Percentiles rank a stretch among this genome's conserved stretches.
These are phyloP conservation scores for Excalfactoria chinensis DNA, from an alignment of 2,113 vertebrate genomes.

Conservation along the genomic window DNA sequence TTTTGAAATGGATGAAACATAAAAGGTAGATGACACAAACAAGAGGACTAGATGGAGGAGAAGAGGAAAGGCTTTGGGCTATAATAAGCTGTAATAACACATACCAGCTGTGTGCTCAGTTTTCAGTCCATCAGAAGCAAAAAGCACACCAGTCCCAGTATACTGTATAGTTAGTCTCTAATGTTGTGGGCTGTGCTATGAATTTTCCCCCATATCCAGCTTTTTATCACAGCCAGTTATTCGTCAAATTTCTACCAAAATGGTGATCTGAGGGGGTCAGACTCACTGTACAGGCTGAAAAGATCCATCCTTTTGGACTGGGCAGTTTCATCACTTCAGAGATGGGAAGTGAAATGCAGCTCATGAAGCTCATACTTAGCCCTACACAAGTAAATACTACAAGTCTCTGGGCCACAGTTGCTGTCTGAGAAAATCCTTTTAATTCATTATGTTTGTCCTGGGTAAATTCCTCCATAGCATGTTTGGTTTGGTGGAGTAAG, in stretches of 20 bases:
- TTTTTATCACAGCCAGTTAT: neutral
- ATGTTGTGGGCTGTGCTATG: neutral
- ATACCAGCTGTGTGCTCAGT: neutral
- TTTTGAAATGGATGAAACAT: neutral
- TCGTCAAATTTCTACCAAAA: neutral
- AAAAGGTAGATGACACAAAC: constrained; percentile 8
- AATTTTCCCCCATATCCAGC: neutral
- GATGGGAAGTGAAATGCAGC: neutral
- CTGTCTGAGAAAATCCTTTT: neutral
- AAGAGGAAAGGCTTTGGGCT: constrained; percentile 17
- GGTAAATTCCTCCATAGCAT: neutral
- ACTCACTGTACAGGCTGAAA: neutral
- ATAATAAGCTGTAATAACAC: neutral
- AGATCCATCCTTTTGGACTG: neutral
- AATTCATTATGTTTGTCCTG: neutral
- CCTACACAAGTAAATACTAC: neutral
- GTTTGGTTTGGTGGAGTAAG: neutral
- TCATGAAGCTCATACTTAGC: neutral
- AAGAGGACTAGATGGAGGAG: neutral
- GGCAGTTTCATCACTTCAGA: neutral
- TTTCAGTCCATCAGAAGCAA: neutral
- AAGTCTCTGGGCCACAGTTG: neutral
- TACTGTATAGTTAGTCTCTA: neutral
- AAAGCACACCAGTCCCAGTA: neutral
- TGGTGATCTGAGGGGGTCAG: neutral